phyloP scores from a whole-genome alignment of 1,140 invertebrate genomes.

The Aphaenogaster ashmeadi region DNA sequence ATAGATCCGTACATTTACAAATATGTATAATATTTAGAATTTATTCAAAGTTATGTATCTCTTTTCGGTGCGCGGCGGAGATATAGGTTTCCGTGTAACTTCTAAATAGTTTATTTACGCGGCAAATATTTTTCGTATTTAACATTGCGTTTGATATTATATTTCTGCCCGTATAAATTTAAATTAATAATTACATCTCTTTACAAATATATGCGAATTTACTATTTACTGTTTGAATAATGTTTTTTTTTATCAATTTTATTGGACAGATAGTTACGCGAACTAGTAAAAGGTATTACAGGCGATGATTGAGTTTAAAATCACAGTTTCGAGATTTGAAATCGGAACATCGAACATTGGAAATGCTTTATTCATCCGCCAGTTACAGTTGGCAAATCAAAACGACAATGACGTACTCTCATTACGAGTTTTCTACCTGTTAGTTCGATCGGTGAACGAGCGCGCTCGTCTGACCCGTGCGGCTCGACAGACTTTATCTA shows the following conservation, averaged over 20 bases:
- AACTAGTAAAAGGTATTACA: not conserved
- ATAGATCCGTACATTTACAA: not conserved
- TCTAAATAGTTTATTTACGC: not conserved
- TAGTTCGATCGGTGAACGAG: conserved; percentile 36
- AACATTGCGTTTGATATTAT: conserved; percentile 1
- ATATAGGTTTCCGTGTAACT: not conserved
- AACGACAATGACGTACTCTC: conserved; percentile 1
- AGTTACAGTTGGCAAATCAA: not conserved
- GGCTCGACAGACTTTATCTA: conserved; percentile 40
- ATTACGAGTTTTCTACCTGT: conserved; percentile 20
- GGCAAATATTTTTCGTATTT: not conserved
- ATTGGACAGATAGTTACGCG: not conserved
- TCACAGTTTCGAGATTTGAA: not conserved
- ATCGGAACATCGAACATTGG: conserved; percentile 22
- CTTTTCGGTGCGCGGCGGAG: not conserved
- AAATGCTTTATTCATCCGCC: conserved; percentile 1
- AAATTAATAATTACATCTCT: conserved; percentile 11
- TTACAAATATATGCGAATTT: not conserved
- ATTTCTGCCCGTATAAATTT: not conserved
- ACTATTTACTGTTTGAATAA: not conserved
- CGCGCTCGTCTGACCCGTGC: conserved; percentile 1
- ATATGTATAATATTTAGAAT: conserved; percentile 3
- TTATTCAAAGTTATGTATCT: not conserved
- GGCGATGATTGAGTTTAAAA: not conserved
- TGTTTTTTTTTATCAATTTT: conserved; percentile 17